phyloP scores from a whole-genome alignment of 2,797 vertebrate genomes.

The Microtus californicus region DNA sequence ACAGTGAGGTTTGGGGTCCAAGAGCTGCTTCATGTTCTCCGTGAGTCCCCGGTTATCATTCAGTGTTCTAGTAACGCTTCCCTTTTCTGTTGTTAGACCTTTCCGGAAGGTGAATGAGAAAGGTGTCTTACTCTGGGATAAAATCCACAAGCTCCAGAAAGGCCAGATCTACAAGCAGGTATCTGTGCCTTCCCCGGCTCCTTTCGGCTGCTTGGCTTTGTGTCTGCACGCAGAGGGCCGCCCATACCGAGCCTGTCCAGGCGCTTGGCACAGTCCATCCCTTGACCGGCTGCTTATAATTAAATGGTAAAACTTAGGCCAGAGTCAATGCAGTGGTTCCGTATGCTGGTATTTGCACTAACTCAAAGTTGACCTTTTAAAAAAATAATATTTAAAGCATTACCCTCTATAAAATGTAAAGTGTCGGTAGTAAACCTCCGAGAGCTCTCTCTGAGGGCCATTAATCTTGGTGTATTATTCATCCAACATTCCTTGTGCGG shows the following conservation, averaged over 20 bases:
- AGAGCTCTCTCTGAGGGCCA: neutral
- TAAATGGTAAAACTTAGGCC: neutral
- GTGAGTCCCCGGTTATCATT: accelerated
- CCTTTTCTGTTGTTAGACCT: slow-evolving; percentile 88
- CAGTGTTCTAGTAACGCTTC: accelerated
- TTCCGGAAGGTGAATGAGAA: slow-evolving; percentile 97
- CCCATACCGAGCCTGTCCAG: accelerated
- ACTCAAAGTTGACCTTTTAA: neutral
- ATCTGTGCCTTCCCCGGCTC: neutral
- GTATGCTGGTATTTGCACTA: neutral
- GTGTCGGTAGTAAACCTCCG: neutral
- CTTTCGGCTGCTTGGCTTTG: neutral
- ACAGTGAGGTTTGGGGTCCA: neutral
- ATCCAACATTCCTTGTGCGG: neutral
- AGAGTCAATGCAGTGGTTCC: neutral
- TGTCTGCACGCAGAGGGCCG: accelerated
- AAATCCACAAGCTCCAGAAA: slow-evolving; percentile 96
- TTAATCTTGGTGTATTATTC: neutral
- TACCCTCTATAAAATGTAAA: neutral
- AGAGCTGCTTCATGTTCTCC: neutral
- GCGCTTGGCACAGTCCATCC: neutral
- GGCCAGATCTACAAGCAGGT: slow-evolving; percentile 99
- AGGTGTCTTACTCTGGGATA: slow-evolving; percentile 97
- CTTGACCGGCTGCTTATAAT: neutral
- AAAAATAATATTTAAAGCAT: neutral